Conservation (phyloP, 2,888 invertebrate genomes). For the Eustalomyia histrio region DNA sequence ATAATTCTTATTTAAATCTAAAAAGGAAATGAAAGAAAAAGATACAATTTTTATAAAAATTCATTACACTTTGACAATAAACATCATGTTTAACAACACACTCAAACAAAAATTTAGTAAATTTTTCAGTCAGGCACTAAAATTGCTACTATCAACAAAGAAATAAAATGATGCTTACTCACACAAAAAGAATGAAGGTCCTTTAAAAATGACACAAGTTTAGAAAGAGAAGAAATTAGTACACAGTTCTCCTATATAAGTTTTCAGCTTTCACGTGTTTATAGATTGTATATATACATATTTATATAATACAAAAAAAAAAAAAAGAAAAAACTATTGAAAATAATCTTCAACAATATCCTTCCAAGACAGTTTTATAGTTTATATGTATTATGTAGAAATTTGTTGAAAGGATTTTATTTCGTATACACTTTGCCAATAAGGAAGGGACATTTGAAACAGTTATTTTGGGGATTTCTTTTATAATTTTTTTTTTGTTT, state of each 20-base stretch:
- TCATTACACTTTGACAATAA: background rate
- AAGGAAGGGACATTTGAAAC: background rate
- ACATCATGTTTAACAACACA: background rate
- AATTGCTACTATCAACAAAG: too few species aligned
- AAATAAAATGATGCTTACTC: too few species aligned
- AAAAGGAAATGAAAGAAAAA: background rate
- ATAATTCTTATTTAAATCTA: background rate
- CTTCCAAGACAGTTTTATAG: background rate
- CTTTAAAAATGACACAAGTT: too few species aligned
- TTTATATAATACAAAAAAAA: too few species aligned
- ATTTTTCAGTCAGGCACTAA: too few species aligned
- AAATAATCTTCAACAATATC: background rate
- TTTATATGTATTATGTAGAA: constrained; percentile 5
- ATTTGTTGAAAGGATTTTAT: constrained; percentile 11
- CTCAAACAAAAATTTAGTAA: too few species aligned
- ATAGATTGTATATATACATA: background rate
- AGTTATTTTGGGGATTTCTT: background rate
- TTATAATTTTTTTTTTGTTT: background rate
- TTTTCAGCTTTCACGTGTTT: too few species aligned
- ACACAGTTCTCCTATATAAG: too few species aligned
- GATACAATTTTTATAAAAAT: background rate
- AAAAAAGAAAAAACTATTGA: background rate
- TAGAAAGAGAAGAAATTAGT: too few species aligned
- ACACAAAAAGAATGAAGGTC: too few species aligned
- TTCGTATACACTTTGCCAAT: background rate